Conservation (phyloP, 1,140 invertebrate species). For the Zophobas atratus region DNA sequence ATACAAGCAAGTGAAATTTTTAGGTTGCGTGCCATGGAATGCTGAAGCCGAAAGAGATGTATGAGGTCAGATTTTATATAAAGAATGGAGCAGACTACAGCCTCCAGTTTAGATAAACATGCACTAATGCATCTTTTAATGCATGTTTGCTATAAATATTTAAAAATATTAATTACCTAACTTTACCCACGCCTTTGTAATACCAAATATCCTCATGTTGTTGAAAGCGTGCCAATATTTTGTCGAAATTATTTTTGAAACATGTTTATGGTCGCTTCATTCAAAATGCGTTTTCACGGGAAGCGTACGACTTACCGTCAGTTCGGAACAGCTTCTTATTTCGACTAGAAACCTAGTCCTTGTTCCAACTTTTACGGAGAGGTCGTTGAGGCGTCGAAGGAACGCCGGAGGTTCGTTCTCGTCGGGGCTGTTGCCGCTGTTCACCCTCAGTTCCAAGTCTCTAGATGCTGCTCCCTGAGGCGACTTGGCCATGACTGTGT, state of each 20-base stretch:
- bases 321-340: slow-evolving; percentile 82
- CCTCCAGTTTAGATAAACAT: slow-evolving; percentile 11
- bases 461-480: slow-evolving; percentile 67
- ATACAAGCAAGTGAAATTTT: slow-evolving; percentile 9
- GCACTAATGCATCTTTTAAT: slow-evolving; percentile 39
- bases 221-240: slow-evolving; percentile 37
- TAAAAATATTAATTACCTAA: slow-evolving; percentile 44
- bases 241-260: slow-evolving; percentile 33
- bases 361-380: slow-evolving; percentile 89
- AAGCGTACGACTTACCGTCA: slow-evolving; percentile 75
- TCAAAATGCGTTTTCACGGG: slow-evolving; percentile 9
- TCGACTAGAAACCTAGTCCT: slow-evolving; percentile 87
- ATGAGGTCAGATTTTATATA: slow-evolving; percentile 10
- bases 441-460: slow-evolving; percentile 66
- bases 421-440: slow-evolving; percentile 55
- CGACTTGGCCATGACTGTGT: slow-evolving; percentile 73
- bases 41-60: background rate
- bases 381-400: slow-evolving; percentile 81
- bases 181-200: slow-evolving; percentile 30
- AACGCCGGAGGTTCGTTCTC: slow-evolving; percentile 83
- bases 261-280: slow-evolving; percentile 27
- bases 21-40: background rate
- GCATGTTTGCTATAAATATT: slow-evolving; percentile 28
- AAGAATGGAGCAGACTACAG: slow-evolving; percentile 5
- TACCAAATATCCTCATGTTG: slow-evolving; percentile 25